These are phyloP conservation scores for Anorthoa munda DNA, from an alignment of 2,888 invertebrate species.

Conservation along the genomic window DNA sequence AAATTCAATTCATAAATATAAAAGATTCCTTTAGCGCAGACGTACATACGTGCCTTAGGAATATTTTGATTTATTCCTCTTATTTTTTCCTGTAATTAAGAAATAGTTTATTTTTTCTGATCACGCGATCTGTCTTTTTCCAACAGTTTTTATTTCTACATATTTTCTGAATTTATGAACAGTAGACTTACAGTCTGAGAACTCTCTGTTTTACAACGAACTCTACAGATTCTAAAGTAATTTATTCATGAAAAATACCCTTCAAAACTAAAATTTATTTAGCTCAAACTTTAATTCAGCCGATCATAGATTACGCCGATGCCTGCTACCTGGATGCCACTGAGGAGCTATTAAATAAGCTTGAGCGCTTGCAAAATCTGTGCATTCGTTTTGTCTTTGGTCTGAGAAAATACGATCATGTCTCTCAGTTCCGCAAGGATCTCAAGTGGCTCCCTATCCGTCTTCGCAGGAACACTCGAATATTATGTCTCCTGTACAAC, in stretches of 20 bases:
- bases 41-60: conserved; percentile 34
- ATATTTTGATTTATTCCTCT: conserved; percentile 57
- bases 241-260: conserved; percentile 1
- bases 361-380: too few species aligned
- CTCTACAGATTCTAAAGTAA: neutral
- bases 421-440: too few species aligned
- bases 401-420: too few species aligned
- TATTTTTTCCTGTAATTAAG: conserved; percentile 30
- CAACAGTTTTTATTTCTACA: neutral
- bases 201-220: neutral
- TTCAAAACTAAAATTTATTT: too few species aligned
- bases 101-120: conserved; percentile 14
- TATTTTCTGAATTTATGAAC: neutral
- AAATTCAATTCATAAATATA: conserved; percentile 53
- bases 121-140: conserved; percentile 17
- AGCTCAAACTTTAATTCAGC: too few species aligned
- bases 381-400: too few species aligned
- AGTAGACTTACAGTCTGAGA: neutral
- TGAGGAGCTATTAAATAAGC: too few species aligned
- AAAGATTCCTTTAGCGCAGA: conserved; percentile 53
- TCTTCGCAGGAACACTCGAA: too few species aligned
- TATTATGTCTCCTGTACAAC: too few species aligned
- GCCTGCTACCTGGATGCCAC: too few species aligned
- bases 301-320: too few species aligned
- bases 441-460: too few species aligned